These are phyloP conservation scores for Venusia cambrica DNA, from an alignment of 2,888 invertebrate species.

Conservation along the genomic window DNA sequence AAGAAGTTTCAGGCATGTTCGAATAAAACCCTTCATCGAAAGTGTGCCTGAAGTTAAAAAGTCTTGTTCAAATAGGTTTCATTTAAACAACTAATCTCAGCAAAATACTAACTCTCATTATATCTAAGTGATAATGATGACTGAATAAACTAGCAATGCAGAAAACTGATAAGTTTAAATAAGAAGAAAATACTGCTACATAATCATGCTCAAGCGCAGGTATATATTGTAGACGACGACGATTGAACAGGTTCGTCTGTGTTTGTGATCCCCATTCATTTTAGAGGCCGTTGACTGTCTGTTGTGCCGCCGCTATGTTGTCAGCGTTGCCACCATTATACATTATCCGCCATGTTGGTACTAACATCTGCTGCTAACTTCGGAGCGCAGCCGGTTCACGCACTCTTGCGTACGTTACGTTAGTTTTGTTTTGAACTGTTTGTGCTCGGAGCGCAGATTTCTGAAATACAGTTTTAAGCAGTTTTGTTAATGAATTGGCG, in stretches of 20 bases:
- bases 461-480: slow-evolving; percentile 16
- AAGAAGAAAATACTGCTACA: no score
- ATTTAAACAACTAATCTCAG: background rate
- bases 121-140: no score
- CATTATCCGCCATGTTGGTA: slow-evolving; percentile 47
- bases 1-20: slow-evolving; percentile 30
- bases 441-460: slow-evolving; percentile 25
- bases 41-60: slow-evolving; percentile 2
- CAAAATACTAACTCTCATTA: no score
- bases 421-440: slow-evolving; percentile 67
- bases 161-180: no score
- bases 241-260: slow-evolving; percentile 55
- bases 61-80: slow-evolving; percentile 2
- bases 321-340: slow-evolving; percentile 26
- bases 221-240: slow-evolving; percentile 29
- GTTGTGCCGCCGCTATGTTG: slow-evolving; percentile 41
- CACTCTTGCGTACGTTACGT: slow-evolving; percentile 63
- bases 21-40: slow-evolving; percentile 17
- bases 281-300: slow-evolving; percentile 58
- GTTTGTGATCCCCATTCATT: slow-evolving; percentile 55
- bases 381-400: slow-evolving; percentile 52
- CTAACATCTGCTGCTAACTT: slow-evolving; percentile 50
- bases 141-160: no score
- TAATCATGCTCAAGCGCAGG: slow-evolving; percentile 34
- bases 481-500: slow-evolving; percentile 53